These are phyloP conservation scores for Chinchilla lanigera DNA, from an alignment of 2,113 vertebrate genomes.

Conservation along the genomic window DNA sequence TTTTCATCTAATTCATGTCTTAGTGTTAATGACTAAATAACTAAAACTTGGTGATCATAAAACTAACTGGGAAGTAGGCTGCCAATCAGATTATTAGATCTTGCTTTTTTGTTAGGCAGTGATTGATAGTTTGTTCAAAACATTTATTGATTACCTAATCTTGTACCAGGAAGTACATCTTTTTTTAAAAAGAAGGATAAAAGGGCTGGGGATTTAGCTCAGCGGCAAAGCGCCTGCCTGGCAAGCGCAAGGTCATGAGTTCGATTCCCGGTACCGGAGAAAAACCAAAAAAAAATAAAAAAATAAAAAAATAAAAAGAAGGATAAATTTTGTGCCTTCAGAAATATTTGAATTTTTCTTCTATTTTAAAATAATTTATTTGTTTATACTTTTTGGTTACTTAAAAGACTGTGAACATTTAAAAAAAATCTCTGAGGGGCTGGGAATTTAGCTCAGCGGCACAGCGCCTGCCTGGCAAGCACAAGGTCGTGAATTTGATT, in stretches of 20 bases:
- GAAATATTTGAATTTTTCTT: neutral
- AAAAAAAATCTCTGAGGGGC: neutral
- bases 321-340: neutral
- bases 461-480: too few relatives aligned
- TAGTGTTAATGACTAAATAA: neutral
- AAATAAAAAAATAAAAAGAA: too few relatives aligned
- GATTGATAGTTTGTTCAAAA: constrained; percentile 36
- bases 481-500: too few relatives aligned
- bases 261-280: too few relatives aligned
- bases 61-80: constrained; percentile 37
- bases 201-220: too few relatives aligned
- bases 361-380: neutral
- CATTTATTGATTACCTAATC: neutral
- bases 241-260: too few relatives aligned
- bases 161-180: constrained; percentile 16
- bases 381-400: constrained; percentile 2
- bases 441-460: too few relatives aligned
- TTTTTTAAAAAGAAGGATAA: neutral
- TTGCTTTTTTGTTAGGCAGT: neutral
- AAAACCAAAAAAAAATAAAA: too few relatives aligned
- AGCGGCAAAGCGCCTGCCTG: too few relatives aligned
- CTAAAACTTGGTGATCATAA: constrained; percentile 6
- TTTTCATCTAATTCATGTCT: constrained; percentile 30
- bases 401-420: neutral
- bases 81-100: neutral